Conservation (phyloP, 1,140 invertebrate genomes). For the Gryllus bimaculatus region DNA sequence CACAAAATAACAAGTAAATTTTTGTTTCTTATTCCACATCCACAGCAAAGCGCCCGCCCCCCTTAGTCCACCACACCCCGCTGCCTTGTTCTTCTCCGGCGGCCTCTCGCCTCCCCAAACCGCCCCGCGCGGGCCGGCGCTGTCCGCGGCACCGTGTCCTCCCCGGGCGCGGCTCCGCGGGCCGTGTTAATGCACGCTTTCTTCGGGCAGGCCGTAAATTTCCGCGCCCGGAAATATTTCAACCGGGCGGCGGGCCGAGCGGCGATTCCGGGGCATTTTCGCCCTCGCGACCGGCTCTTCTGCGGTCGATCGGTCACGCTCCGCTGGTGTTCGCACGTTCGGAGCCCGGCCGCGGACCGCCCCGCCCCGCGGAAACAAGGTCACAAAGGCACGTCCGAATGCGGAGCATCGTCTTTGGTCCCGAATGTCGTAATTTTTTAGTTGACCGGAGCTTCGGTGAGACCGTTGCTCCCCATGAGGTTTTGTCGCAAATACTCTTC, state of each 20-base stretch:
- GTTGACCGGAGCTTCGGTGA: background rate
- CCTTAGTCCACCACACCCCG: too few relatives aligned
- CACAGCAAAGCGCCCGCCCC: too few relatives aligned
- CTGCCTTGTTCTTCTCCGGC: too few relatives aligned
- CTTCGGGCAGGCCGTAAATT: background rate
- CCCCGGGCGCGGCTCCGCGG: background rate
- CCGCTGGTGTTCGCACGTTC: background rate
- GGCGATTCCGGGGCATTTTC: background rate
- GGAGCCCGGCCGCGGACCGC: too few relatives aligned
- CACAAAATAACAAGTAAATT: too few relatives aligned
- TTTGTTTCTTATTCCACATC: too few relatives aligned
- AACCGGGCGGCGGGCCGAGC: background rate
- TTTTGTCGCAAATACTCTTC: background rate
- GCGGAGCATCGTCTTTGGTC: background rate
- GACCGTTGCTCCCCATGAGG: background rate
- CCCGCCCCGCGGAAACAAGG: background rate
- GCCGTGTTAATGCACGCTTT: background rate
- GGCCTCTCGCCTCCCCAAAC: too few relatives aligned
- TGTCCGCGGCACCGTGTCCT: background rate
- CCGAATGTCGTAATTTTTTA: background rate
- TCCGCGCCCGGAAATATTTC: background rate
- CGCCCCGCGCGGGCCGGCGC: too few relatives aligned
- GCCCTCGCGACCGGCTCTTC: background rate
- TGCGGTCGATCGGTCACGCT: background rate
- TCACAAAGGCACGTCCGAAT: background rate